Evolutionary conservation across 2,888 invertebrate species (phyloP).

Genomic region (Sericinus montela): DNA sequence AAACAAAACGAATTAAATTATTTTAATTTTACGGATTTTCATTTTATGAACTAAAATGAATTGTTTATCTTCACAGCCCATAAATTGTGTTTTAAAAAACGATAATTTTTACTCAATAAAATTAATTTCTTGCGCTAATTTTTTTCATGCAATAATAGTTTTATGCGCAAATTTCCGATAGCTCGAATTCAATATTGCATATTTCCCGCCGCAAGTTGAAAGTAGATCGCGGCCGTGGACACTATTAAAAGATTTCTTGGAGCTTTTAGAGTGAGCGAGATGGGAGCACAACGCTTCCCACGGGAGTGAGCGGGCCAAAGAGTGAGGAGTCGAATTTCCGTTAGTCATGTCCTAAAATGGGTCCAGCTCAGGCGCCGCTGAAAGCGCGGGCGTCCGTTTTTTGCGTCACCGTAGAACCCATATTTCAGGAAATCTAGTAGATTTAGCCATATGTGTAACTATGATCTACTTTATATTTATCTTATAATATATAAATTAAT

Average conservation of each 20-base stretch:
- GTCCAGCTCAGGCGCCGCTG: constrained; percentile 80
- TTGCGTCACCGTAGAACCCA: constrained; percentile 74
- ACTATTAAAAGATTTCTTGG: constrained; percentile 80
- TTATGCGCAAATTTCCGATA: constrained; percentile 45
- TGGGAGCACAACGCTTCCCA: constrained; percentile 54
- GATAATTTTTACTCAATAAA: too few species aligned
- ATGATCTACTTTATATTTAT: constrained; percentile 51
- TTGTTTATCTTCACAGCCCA: too few species aligned
- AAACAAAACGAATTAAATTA: not conserved
- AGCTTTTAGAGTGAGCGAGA: constrained; percentile 76
- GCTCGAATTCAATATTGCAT: constrained; percentile 47
- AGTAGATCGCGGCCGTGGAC: constrained; percentile 80
- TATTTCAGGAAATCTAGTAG: constrained; percentile 71
- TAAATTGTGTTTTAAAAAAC: too few species aligned
- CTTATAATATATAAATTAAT: constrained; percentile 16
- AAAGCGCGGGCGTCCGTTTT: constrained; percentile 76
- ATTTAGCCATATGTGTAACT: constrained; percentile 39
- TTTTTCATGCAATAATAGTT: too few species aligned
- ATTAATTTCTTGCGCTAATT: too few species aligned
- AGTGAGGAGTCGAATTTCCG: constrained; percentile 82
- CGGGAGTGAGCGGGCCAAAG: constrained; percentile 72
- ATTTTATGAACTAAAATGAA: not conserved
- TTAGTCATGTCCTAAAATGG: constrained; percentile 87
- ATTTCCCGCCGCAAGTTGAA: constrained; percentile 76
- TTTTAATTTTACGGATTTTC: not conserved